These are phyloP conservation scores for Listrodromus nycthemerus DNA, from an alignment of 2,888 invertebrate species.

Conservation along the genomic window DNA sequence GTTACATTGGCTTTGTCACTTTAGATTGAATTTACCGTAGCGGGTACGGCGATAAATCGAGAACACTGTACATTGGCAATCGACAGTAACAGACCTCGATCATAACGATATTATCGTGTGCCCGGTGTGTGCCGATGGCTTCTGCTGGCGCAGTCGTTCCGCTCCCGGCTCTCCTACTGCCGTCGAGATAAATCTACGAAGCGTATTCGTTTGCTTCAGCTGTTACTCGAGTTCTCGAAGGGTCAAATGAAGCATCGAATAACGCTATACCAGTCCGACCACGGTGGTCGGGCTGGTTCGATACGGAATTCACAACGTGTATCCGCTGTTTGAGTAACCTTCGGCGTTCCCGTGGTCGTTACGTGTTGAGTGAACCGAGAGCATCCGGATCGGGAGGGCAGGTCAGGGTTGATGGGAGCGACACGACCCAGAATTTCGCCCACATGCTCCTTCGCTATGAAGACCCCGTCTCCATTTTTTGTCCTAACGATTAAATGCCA, in stretches of 20 bases:
- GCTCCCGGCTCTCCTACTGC: constrained; percentile 21
- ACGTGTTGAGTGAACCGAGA: not conserved
- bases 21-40: constrained; percentile 54
- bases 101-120: constrained; percentile 55
- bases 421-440: not conserved
- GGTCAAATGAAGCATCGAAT: constrained; percentile 17
- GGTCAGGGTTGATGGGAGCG: not conserved
- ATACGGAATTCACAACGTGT: constrained; percentile 6
- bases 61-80: constrained; percentile 43
- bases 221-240: constrained; percentile 35
- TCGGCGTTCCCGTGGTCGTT: not conserved
- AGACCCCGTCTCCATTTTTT: not conserved
- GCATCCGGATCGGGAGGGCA: not conserved
- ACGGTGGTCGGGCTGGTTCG: not conserved
- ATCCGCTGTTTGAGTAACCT: constrained; percentile 20
- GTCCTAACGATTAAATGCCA: not conserved
- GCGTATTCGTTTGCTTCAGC: constrained; percentile 29
- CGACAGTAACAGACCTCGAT: constrained; percentile 34
- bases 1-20: constrained; percentile 59
- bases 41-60: constrained; percentile 50
- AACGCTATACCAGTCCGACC: not conserved
- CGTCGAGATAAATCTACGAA: constrained; percentile 22
- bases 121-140: constrained; percentile 44
- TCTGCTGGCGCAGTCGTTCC: constrained; percentile 36
- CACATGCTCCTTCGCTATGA: not conserved